phyloP scores from a whole-genome alignment of 2,797 vertebrate species.

The Hippocampus kuda region DNA sequence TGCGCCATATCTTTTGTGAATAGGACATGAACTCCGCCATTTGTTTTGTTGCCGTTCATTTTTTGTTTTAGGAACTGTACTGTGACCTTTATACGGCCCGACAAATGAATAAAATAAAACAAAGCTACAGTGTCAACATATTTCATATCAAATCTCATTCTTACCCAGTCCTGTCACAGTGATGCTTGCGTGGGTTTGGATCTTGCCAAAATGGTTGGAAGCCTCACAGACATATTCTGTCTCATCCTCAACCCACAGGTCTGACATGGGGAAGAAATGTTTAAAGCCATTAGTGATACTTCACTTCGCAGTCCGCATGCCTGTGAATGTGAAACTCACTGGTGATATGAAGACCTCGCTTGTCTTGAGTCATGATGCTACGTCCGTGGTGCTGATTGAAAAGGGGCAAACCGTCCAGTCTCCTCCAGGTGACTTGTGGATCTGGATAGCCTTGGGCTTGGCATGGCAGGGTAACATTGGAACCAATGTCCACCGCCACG shows the following conservation, averaged over 20 bases:
- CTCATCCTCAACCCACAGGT: slow-evolving; percentile 86
- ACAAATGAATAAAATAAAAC: not conserved
- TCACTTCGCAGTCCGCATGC: not conserved
- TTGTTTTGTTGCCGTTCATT: not conserved
- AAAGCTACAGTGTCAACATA: not conserved
- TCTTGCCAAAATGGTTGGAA: slow-evolving; percentile 88
- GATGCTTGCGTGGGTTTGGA: slow-evolving; percentile 70
- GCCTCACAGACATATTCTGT: slow-evolving; percentile 86
- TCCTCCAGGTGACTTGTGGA: slow-evolving; percentile 79
- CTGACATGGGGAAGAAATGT: slow-evolving; percentile 50
- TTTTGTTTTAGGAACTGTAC: not conserved
- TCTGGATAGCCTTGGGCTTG: slow-evolving; percentile 77
- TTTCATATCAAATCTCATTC: slow-evolving; percentile 13
- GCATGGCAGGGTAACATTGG: slow-evolving; percentile 77
- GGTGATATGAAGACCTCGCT: slow-evolving; percentile 73
- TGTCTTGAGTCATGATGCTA: slow-evolving; percentile 69
- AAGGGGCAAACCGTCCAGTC: slow-evolving; percentile 66
- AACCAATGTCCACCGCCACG: slow-evolving; percentile 75
- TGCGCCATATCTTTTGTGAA: too few species aligned
- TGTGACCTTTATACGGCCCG: not conserved
- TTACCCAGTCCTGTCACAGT: slow-evolving; percentile 90
- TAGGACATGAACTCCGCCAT: too few species aligned
- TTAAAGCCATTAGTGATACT: too few species aligned
- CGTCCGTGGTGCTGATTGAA: slow-evolving; percentile 61
- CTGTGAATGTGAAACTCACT: slow-evolving; percentile 61